phyloP scores from a whole-genome alignment of 2,113 vertebrate species.

The Albula goreensis region DNA sequence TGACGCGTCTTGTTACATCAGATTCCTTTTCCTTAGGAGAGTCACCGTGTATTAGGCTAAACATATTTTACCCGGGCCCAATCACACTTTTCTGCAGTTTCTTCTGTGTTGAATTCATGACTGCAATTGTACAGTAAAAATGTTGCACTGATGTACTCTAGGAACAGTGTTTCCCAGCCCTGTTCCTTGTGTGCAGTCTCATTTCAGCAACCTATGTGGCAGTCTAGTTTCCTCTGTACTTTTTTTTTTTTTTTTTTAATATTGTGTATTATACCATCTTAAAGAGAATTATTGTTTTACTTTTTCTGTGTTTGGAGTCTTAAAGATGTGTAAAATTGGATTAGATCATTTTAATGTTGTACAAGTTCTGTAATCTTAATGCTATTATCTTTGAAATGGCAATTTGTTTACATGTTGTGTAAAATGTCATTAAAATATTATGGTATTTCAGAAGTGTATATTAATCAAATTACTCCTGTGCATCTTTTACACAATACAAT shows the following conservation, averaged over 20 bases:
- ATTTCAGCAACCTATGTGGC: too few relatives aligned
- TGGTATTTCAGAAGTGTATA: not conserved
- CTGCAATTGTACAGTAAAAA: not conserved
- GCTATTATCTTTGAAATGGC: not conserved
- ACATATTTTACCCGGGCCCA: too few relatives aligned
- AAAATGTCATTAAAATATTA: constrained; percentile 14
- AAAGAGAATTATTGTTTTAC: not conserved
- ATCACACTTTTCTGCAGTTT: too few relatives aligned
- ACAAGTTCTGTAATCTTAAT: not conserved
- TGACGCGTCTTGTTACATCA: too few relatives aligned
- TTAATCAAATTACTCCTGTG: not conserved
- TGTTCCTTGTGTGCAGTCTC: not conserved
- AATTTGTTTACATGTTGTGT: constrained; percentile 8
- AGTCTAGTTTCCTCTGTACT: too few relatives aligned
- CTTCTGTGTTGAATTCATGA: too few relatives aligned
- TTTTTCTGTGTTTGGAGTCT: not conserved
- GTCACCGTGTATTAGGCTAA: too few relatives aligned
- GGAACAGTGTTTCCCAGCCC: not conserved
- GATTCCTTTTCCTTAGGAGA: too few relatives aligned
- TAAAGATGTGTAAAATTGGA: not conserved
- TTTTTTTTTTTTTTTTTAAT: not conserved
- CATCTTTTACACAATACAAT: too few relatives aligned
- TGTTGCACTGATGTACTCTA: not conserved
- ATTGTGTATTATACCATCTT: not conserved
- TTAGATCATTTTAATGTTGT: not conserved